Evolutionary conservation across 1,140 invertebrate genomes (phyloP).

Genomic region (Lasioglossum baleicum): DNA sequence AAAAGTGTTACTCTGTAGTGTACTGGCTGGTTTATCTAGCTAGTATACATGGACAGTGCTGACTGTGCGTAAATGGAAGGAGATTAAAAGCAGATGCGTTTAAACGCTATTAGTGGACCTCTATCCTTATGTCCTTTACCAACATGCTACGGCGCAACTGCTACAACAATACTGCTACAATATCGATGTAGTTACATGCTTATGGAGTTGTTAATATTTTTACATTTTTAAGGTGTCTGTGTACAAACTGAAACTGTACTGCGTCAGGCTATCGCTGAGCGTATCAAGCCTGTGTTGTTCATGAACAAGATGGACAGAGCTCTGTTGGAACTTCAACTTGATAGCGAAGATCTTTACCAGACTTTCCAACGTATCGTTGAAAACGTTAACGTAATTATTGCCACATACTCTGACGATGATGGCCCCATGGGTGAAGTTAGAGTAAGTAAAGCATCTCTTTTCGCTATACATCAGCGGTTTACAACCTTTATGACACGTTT

Average conservation of each 20-base stretch:
- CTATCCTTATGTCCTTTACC: conserved; percentile 84
- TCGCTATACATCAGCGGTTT: not conserved
- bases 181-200: not conserved
- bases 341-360: conserved; percentile 98
- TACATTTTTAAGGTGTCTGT: conserved; percentile 91
- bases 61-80: conserved; percentile 80
- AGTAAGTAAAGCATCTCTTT: conserved; percentile 79
- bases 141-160: conserved; percentile 79
- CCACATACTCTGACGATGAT: conserved; percentile 98
- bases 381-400: conserved; percentile 99
- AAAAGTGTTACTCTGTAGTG: conserved; percentile 78
- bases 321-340: conserved; percentile 95
- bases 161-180: conserved; percentile 62
- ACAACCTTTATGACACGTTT: too few species aligned
- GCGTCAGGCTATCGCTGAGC: conserved; percentile 98
- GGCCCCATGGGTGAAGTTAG: conserved; percentile 99
- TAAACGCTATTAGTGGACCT: conserved; percentile 84
- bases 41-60: conserved; percentile 73
- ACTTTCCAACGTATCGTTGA: conserved; percentile 99
- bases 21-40: conserved; percentile 58
- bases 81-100: conserved; percentile 73
- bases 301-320: conserved; percentile 99
- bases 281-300: conserved; percentile 99
- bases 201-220: not conserved
- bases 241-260: conserved; percentile 99